These are phyloP conservation scores for Thera britannica DNA, from an alignment of 2,888 invertebrate genomes.

Conservation along the genomic window DNA sequence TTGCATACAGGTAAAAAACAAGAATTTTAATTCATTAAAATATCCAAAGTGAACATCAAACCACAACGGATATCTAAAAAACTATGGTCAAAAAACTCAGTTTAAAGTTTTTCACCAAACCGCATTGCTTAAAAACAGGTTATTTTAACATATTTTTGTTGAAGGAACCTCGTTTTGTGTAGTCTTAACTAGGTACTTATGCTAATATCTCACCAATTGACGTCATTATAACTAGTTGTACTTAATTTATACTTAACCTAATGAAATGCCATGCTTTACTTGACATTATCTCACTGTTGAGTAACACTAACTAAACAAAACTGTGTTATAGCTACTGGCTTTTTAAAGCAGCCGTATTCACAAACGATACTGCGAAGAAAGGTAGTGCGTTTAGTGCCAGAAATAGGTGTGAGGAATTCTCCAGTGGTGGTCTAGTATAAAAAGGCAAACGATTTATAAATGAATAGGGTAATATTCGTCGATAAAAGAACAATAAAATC, in stretches of 20 bases:
- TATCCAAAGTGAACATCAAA: not conserved
- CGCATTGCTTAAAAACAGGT: too few species aligned
- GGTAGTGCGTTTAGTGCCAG: not conserved
- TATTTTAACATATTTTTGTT: not conserved
- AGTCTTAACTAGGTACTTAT: conserved; percentile 9
- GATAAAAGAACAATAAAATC: not conserved
- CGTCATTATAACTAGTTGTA: conserved; percentile 32
- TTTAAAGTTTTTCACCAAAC: too few species aligned
- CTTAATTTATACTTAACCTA: conserved; percentile 51
- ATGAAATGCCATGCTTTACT: conserved; percentile 64
- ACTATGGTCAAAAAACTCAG: not conserved
- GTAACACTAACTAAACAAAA: conserved; percentile 45
- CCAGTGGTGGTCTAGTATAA: not conserved
- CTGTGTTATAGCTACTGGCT: conserved; percentile 31
- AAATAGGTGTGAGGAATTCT: not conserved
- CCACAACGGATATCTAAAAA: not conserved
- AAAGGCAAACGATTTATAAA: not conserved
- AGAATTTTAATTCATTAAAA: too few species aligned
- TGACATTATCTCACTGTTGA: conserved; percentile 63
- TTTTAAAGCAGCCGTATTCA: conserved; percentile 11
- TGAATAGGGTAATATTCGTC: not conserved
- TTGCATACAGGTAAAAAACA: too few species aligned
- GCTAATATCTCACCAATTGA: conserved; percentile 27
- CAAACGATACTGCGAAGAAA: not conserved
- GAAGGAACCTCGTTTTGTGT: conserved; percentile 2